These are phyloP conservation scores for Pituophis catenifer DNA, from an alignment of 2,113 vertebrate species.

Conservation along the genomic window DNA sequence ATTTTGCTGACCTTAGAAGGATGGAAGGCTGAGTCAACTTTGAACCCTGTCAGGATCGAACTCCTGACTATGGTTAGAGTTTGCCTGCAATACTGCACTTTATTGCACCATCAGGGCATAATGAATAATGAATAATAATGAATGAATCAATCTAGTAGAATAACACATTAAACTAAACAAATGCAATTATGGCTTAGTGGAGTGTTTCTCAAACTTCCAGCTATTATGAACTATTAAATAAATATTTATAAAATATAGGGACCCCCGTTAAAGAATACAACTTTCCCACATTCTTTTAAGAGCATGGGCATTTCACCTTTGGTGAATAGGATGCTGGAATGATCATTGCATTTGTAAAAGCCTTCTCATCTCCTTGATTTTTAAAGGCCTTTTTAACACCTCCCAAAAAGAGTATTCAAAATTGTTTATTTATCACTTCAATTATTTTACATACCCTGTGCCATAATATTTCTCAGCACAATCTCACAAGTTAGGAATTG, in stretches of 20 bases:
- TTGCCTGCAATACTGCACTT: neutral
- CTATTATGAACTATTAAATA: neutral
- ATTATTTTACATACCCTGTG: neutral
- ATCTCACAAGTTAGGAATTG: neutral
- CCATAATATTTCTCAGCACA: neutral
- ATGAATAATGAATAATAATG: neutral
- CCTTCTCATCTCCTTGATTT: neutral
- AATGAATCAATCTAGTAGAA: neutral
- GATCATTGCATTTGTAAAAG: neutral
- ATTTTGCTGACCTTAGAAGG: neutral
- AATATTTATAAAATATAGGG: neutral
- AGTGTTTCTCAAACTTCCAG: neutral
- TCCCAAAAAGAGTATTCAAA: neutral
- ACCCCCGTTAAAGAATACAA: neutral
- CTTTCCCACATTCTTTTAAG: neutral
- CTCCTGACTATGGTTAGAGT: neutral
- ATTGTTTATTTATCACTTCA: neutral
- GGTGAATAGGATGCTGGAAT: neutral
- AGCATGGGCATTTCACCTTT: neutral
- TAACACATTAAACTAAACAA: neutral
- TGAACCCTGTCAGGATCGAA: neutral
- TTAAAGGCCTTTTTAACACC: neutral
- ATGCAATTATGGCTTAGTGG: neutral
- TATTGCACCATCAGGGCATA: neutral
- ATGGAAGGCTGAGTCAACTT: neutral